Evolutionary conservation across 2,113 vertebrate species (phyloP).

Genomic region (Ophthalmolycus amberensis): DNA sequence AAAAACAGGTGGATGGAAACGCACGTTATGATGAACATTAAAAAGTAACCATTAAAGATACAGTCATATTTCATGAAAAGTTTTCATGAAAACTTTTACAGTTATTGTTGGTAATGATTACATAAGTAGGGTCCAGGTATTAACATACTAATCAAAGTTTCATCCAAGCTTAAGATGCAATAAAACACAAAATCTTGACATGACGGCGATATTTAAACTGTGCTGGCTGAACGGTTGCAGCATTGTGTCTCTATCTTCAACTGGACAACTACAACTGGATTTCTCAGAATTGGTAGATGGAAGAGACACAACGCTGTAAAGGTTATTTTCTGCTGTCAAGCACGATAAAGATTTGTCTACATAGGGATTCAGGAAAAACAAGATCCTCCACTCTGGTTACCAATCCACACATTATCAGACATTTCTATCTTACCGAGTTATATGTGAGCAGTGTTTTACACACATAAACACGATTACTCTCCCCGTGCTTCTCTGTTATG

Average conservation of each 20-base stretch:
- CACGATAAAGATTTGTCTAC: background rate
- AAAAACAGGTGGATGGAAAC: background rate
- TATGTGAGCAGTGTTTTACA: conserved; percentile 16
- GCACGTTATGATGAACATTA: background rate
- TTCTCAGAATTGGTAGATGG: background rate
- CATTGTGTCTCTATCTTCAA: background rate
- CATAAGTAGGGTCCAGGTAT: background rate
- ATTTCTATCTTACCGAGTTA: conserved; percentile 16
- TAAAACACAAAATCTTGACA: background rate
- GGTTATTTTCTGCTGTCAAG: background rate
- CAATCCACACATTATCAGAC: conserved; percentile 8
- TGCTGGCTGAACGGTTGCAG: background rate
- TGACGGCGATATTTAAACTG: background rate
- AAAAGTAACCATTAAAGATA: background rate
- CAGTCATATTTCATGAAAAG: background rate
- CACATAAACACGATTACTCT: conserved; percentile 30
- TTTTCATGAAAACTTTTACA: no score
- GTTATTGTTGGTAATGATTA: no score
- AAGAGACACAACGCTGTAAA: background rate
- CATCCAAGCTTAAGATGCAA: background rate
- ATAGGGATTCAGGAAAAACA: background rate
- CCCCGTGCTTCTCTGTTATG: background rate
- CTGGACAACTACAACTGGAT: background rate
- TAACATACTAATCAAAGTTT: background rate
- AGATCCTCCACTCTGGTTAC: background rate